A percentile compares a stretch with the other conserved stretches of the same genome.
These are phyloP conservation scores for Clupea harengus DNA, from an alignment of 2,113 vertebrate genomes.

Conservation along the genomic window DNA sequence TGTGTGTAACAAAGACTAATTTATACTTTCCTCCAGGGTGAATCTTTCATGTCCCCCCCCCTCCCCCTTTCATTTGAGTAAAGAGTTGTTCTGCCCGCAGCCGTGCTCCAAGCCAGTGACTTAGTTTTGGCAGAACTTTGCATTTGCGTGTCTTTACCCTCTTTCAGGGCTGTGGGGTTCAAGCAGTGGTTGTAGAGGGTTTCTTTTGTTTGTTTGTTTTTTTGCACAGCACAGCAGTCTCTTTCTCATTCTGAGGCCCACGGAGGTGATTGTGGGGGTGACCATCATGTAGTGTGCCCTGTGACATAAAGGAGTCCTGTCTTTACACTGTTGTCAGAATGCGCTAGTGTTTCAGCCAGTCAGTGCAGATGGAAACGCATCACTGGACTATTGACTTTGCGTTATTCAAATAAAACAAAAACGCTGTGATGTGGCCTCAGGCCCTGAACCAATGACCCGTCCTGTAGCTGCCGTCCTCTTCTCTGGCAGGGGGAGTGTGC, in stretches of 20 bases:
- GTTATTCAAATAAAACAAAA: not conserved
- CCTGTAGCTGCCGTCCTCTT: not conserved
- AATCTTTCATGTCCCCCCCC: slow-evolving; percentile 18
- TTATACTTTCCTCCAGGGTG: not conserved
- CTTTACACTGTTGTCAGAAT: not conserved
- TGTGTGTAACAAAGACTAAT: not conserved
- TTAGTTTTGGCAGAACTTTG: slow-evolving; percentile 24
- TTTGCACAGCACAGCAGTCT: not conserved
- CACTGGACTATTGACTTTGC: no score
- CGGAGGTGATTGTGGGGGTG: not conserved
- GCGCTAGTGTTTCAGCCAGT: not conserved
- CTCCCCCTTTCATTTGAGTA: slow-evolving; percentile 22
- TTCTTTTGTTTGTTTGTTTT: not conserved
- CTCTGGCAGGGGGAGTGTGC: no score
- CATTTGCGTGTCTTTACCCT: not conserved
- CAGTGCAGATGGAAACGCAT: no score
- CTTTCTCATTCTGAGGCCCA: not conserved
- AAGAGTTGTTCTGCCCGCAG: slow-evolving; percentile 25
- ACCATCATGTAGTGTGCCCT: not conserved
- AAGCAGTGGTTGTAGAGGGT: slow-evolving; percentile 20
- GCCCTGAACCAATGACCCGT: not conserved
- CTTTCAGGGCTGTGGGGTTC: slow-evolving; percentile 9
- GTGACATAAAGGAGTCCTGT: not conserved
- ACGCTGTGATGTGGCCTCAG: not conserved
- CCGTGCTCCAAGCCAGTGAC: slow-evolving; percentile 29